Evolutionary conservation across 1,140 invertebrate genomes (phyloP).

Genomic region (Araneus ventricosus): DNA sequence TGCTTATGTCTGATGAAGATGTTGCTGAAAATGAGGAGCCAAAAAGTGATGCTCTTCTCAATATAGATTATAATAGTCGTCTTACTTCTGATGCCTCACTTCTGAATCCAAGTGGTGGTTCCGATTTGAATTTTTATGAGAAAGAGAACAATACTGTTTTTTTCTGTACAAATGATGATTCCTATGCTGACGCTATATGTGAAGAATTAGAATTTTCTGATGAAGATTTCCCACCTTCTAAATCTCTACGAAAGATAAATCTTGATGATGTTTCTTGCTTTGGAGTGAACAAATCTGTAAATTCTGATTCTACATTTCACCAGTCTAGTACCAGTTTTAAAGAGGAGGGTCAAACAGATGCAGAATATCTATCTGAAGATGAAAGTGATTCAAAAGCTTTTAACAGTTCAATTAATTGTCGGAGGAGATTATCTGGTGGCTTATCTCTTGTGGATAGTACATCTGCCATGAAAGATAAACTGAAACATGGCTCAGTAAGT

Average conservation of each 20-base stretch:
- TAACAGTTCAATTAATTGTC: background rate
- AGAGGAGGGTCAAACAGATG: conserved; percentile 23
- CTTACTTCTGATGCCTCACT: background rate
- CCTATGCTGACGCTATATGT: background rate
- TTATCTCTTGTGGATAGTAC: conserved; percentile 18
- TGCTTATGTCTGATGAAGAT: conserved; percentile 48
- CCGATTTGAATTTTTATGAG: background rate
- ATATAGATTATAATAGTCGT: conserved; percentile 56
- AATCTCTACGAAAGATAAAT: conserved; percentile 7
- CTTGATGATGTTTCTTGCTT: conserved; percentile 36
- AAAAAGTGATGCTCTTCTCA: background rate
- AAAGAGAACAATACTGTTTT: background rate
- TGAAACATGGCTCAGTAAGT: background rate
- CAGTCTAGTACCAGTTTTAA: conserved; percentile 40
- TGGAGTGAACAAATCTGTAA: background rate
- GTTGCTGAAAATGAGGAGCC: background rate
- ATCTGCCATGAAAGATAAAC: background rate
- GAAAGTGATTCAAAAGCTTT: background rate
- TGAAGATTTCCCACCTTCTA: background rate
- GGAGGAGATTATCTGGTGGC: conserved; percentile 34
- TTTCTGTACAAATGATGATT: background rate
- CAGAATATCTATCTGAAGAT: conserved; percentile 60
- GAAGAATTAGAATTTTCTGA: conserved; percentile 68
- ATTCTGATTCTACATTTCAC: conserved; percentile 37
- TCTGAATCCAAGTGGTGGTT: background rate